These are phyloP conservation scores for Morpho helenor DNA, from an alignment of 2,888 invertebrate genomes.

Conservation along the genomic window DNA sequence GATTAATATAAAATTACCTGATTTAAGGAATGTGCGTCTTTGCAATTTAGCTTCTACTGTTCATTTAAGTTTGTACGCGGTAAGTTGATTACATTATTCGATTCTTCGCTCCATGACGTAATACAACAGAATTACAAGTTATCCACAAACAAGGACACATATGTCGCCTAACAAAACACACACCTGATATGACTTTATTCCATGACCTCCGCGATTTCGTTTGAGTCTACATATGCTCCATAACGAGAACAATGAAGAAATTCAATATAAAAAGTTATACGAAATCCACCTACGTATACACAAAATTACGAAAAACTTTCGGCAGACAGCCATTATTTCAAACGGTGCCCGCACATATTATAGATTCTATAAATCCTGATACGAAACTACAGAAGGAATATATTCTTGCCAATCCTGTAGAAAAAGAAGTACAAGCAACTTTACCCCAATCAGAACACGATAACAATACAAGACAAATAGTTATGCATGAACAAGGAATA, in stretches of 20 bases:
- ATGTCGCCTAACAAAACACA: slow-evolving; percentile 46
- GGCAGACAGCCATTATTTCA: slow-evolving; percentile 73
- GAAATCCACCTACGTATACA: slow-evolving; percentile 62
- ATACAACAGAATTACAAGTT: slow-evolving; percentile 10
- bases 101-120: slow-evolving; percentile 12
- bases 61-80: not conserved
- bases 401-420: slow-evolving; percentile 72
- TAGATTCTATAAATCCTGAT: slow-evolving; percentile 64
- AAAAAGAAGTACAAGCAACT: slow-evolving; percentile 67
- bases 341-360: slow-evolving; percentile 53
- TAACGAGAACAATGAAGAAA: slow-evolving; percentile 12
- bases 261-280: slow-evolving; percentile 43
- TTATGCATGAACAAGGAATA: slow-evolving; percentile 80
- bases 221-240: not conserved
- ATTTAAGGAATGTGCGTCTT: too few relatives aligned
- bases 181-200: slow-evolving; percentile 22
- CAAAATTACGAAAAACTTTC: slow-evolving; percentile 68
- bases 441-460: slow-evolving; percentile 67
- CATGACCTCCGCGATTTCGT: slow-evolving; percentile 56
- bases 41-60: not conserved
- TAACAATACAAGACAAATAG: slow-evolving; percentile 81
- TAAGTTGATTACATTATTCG: too few relatives aligned
- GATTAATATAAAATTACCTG: too few relatives aligned
- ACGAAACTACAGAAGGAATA: slow-evolving; percentile 58
- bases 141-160: slow-evolving; percentile 56